Evolutionary conservation across 2,888 invertebrate species (phyloP), one percentile per base, ranked within the genome.

Genomic region (Cataglyphis livida): DNA sequence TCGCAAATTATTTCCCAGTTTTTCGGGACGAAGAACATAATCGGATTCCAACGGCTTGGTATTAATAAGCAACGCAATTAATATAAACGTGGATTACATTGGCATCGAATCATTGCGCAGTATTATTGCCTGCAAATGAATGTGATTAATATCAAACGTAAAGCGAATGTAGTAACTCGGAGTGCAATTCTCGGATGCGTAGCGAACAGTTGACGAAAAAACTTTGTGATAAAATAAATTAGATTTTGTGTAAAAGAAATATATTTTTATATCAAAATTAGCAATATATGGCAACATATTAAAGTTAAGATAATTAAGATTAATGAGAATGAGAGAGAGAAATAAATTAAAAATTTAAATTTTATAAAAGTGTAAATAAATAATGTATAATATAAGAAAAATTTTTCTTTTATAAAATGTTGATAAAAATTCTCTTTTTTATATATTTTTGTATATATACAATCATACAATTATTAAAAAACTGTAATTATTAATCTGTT

Each of bases 61-160:
- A 48, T 79, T 79, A 79, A 79, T 71, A 79, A 71, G 78, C 78
- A 44, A 48, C 71, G 71, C 59, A 79, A 79, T 79, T 79, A 79
- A 78, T 79, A 79, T 71, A 79, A 79, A 79, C 78, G 44, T 79
- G 59, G 78, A 79, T 79, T 79, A 78, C 57, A 68, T 68, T 25
- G 68, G 44, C 59, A 44, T 71, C 44, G 71, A 59, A 59, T 78
- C 78, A 78, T 78, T 35, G 78, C 71, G 71, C 71, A 35, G 25
- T 44, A 44, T 71, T 79, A 71, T 79, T 78, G 25, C 71, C 25
- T 79, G 71, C 78, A 71, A 71, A 71, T 75, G 61, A 64, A 87
- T 73, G 73, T 74, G 48, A 65, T 81, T 84, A 87, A 81, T 74
- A 66, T 65, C 81, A 83, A 76, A 71, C 75, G 25, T 57, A 41